A percentile compares a stretch with the other conserved stretches of the same genome.
phyloP scores from a whole-genome alignment of 2,888 invertebrate genomes.

The Athripsodes cinereus region DNA sequence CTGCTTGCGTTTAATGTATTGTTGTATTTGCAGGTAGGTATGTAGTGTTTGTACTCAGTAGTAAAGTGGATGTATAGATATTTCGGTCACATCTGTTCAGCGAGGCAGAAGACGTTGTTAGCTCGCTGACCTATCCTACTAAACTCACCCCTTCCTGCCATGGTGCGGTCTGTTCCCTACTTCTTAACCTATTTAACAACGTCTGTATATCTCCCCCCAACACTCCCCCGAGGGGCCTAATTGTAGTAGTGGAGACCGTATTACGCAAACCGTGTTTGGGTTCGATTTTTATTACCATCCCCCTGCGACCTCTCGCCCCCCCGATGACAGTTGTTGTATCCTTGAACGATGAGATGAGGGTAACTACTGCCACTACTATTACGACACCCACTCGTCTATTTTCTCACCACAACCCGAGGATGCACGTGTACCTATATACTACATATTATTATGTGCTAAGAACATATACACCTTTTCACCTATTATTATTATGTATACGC shows the following conservation, averaged over 20 bases:
- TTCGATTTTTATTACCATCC: slow-evolving; percentile 25
- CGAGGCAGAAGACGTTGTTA: slow-evolving; percentile 36
- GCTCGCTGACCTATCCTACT: slow-evolving; percentile 30
- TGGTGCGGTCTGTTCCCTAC: slow-evolving; percentile 19
- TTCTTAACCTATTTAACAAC: slow-evolving; percentile 28
- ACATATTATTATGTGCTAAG: no score
- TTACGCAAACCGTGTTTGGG: slow-evolving; percentile 24
- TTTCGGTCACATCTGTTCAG: slow-evolving; percentile 39
- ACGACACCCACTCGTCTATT: background rate
- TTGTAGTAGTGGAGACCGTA: slow-evolving; percentile 27
- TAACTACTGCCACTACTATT: no score
- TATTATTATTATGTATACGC: background rate
- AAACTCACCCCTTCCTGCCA: slow-evolving; percentile 22
- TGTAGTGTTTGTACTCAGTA: slow-evolving; percentile 18
- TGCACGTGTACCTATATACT: no score
- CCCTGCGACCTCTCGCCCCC: background rate
- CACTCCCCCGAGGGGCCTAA: slow-evolving; percentile 18
- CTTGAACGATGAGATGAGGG: background rate
- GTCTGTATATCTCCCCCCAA: slow-evolving; percentile 16
- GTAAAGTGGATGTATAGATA: slow-evolving; percentile 30
- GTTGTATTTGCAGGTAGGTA: no score
- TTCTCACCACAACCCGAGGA: background rate
- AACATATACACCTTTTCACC: slow-evolving; percentile 6
- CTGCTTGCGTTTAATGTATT: no score
- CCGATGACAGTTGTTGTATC: slow-evolving; percentile 5